phyloP scores from a whole-genome alignment of 2,113 vertebrate genomes.

The Halcyon senegalensis region DNA sequence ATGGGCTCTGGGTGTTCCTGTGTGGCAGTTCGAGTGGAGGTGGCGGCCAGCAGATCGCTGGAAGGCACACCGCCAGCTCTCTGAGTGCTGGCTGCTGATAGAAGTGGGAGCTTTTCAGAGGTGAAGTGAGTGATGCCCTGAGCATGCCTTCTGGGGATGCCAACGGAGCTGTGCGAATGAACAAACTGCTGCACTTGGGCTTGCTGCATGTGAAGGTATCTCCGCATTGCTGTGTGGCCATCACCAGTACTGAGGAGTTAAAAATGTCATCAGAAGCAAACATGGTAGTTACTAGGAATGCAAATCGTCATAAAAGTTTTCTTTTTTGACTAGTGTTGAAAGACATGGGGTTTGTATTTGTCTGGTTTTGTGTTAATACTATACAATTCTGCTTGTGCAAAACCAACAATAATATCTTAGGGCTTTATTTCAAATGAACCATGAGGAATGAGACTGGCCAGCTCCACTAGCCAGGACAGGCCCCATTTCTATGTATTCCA shows the following conservation, averaged over 20 bases:
- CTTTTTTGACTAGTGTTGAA: background rate
- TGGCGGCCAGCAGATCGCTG: background rate
- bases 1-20: background rate
- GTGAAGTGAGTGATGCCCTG: background rate
- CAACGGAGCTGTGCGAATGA: fast-evolving
- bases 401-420: background rate
- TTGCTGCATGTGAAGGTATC: background rate
- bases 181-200: background rate
- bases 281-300: background rate
- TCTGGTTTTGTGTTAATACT: background rate
- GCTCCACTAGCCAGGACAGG: background rate
- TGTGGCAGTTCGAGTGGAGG: background rate
- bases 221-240: background rate
- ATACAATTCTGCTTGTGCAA: background rate
- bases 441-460: background rate
- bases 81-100: background rate
- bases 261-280: background rate
- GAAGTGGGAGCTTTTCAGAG: background rate
- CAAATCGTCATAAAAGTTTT: background rate
- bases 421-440: background rate
- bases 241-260: background rate
- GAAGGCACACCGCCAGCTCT: background rate
- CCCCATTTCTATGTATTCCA: background rate
- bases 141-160: background rate
- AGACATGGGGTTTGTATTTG: background rate